Percentiles rank a stretch among this genome's conserved stretches.
Conservation (phyloP, 2,888 invertebrate species). For the Caenorhabditis sinica region DNA sequence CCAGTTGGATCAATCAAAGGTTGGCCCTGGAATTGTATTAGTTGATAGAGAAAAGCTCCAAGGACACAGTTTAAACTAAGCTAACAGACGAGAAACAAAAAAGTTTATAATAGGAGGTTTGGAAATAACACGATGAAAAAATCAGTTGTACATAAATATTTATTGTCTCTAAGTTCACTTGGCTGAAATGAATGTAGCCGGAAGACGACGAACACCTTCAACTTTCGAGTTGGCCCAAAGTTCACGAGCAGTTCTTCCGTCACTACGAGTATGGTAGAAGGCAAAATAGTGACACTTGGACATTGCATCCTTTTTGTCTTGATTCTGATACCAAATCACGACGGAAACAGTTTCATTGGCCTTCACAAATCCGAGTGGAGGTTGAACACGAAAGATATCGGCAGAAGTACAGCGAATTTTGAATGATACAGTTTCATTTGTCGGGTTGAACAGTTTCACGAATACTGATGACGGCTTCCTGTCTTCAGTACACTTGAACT, state of each 20-base stretch:
- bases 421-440: constrained; percentile 29
- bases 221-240: constrained; percentile 51
- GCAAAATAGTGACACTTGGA: constrained; percentile 60
- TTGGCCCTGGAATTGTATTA: constrained; percentile 39
- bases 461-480: constrained; percentile 38
- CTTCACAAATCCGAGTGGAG: constrained; percentile 57
- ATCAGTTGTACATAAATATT: too few relatives aligned
- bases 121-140: too few relatives aligned
- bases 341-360: constrained; percentile 32
- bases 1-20: constrained; percentile 35
- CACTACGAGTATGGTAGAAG: constrained; percentile 57
- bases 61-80: too few relatives aligned
- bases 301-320: constrained; percentile 15
- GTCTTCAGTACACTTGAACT: constrained; percentile 59
- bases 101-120: too few relatives aligned
- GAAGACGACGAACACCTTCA: constrained; percentile 58
- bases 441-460: constrained; percentile 46
- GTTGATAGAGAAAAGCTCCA: too few relatives aligned
- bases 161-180: constrained; percentile 13
- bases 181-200: constrained; percentile 36
- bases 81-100: too few relatives aligned
- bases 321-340: constrained; percentile 61
- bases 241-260: constrained; percentile 46
- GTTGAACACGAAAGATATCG: constrained; percentile 66
- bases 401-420: constrained; percentile 63